Base-by-base conservation (phyloP, 2,888 invertebrate genomes). In the Synergus umbraculus region DNA sequence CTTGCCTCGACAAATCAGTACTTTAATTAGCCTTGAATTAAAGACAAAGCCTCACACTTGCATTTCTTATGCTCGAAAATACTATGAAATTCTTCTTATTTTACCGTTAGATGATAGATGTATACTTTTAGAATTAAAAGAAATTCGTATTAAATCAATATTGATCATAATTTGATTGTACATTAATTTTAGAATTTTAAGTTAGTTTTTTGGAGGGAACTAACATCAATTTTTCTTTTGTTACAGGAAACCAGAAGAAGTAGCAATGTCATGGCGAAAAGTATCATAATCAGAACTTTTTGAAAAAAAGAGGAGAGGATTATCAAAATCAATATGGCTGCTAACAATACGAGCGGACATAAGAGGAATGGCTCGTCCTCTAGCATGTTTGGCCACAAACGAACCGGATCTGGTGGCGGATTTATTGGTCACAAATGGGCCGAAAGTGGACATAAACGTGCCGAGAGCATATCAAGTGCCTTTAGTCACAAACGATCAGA, bases 401-500 rank as follows among this genome's bases (percentile, higher is more conserved):
- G 91, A 15, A 89, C 89, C 69, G 91, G 90, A 77, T 90, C 90
- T 49, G 90, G 90, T 73, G 90, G 91, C 66, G 87, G 88, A 78
- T 90, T 91, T 80, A 88, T 89, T 77, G 91, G 89, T 78, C 91
- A 91, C 88, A 91, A 90, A 86, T 87, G 90, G 64, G 86, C 90
- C 63, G 91, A 90, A 84, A 87, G 88, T 86, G 91, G 90, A 58
- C 91, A 91, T 85, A 90, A 87, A 82, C 89, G 91, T 76, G 90
- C 91, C 85, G 92, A 92, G 83, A 91, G 91, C 87, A 91, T 92
- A 88, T 90, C 91, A 85, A 91, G 90, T 87, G 90, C 88, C 87
- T 91, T 92, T 86, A 90, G 91, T 81, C 91, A 91, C 86, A 91
- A 90, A 82, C 89, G 90, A 78, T 87, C 88, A 76, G 91, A 90